Percentiles rank a stretch among this genome's conserved stretches.
These are phyloP conservation scores for Anthopleura xanthogrammica DNA, from an alignment of 92 coral and sea anemone genomes.

Conservation along the genomic window DNA sequence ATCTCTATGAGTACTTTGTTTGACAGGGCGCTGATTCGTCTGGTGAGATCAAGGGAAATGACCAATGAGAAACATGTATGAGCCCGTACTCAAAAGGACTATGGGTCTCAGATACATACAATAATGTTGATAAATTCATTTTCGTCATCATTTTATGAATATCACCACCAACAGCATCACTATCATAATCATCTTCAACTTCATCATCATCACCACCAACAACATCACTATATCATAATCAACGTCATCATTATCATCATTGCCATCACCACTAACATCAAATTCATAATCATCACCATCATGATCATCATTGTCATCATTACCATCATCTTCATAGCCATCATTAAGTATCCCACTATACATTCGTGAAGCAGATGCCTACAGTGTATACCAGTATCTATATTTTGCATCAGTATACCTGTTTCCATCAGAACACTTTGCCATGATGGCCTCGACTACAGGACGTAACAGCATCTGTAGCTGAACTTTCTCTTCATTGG, in stretches of 20 bases:
- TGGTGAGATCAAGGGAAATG: slow-evolving; percentile 15
- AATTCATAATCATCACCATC: too few species aligned
- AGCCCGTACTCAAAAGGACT: too few species aligned
- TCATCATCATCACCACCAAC: not conserved
- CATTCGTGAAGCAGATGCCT: too few species aligned
- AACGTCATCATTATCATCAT: too few species aligned
- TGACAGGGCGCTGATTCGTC: slow-evolving; percentile 92
- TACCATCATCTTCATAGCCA: not conserved
- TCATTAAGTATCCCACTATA: not conserved
- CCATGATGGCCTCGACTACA: slow-evolving; percentile 85
- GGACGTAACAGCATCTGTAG: slow-evolving; percentile 73
- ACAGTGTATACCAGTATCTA: too few species aligned
- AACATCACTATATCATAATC: not conserved
- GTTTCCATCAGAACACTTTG: slow-evolving; percentile 95
- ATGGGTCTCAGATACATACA: too few species aligned
- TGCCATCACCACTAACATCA: not conserved
- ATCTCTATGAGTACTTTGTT: slow-evolving; percentile 84
- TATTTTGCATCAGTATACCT: slow-evolving; percentile 40
- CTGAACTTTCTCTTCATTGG: slow-evolving; percentile 59
- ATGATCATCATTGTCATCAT: too few species aligned
- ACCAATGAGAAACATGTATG: not conserved
- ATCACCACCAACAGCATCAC: not conserved
- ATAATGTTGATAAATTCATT: not conserved
- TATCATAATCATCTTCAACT: not conserved
- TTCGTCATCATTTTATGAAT: not conserved